Evolutionary conservation across 2,888 invertebrate species (phyloP), one percentile per base, ranked within the genome.

Genomic region (Drosophila sordidula): DNA sequence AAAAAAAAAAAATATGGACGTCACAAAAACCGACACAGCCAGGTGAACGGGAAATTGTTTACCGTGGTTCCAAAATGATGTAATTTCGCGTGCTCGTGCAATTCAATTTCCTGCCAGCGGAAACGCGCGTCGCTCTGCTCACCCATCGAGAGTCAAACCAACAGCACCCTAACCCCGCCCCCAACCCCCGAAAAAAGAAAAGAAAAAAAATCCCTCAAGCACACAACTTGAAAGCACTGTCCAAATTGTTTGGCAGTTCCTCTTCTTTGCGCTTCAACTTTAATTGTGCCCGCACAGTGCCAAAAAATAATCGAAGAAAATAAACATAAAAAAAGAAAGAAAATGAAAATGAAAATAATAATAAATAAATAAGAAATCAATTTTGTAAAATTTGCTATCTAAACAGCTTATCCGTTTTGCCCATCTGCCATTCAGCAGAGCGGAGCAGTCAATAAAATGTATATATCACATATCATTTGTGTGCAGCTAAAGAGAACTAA

Each of bases 81-180:
- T 89, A 90, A 90, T 90, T 90, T 90, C 90, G 90, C 90, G 90
- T 90, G 90, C 78, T 89, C 87, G 84, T 88, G 90, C 90, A 90
- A 90, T 90, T 90, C 90, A 90, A 90, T 90, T 90, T 90, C 90
- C 90, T 89, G 90, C 75, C 78, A 78, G 70, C 90, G 90, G 90
- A 90, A 90, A 89, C 84, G 82, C 82, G 78, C 87, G 87, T 79
- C 83, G 81, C 77, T 74, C 65, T 74, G 75, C 61, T 79, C 69
- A 67, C 63, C 83, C 74, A 80, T 74, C 68, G 65, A 75, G 78
- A 70, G 67, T 18, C 18, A 47, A 56, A 47, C 22, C 44, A 18
- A 2, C 12, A 16, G 9, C 16, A 16, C 22, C 12, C 18, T 56
- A 58, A 63, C 65, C 55, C 78, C 56, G 18, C 41, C 78, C 59